Conservation (phyloP, 2,113 vertebrate species). For the Sorex araneus region DNA sequence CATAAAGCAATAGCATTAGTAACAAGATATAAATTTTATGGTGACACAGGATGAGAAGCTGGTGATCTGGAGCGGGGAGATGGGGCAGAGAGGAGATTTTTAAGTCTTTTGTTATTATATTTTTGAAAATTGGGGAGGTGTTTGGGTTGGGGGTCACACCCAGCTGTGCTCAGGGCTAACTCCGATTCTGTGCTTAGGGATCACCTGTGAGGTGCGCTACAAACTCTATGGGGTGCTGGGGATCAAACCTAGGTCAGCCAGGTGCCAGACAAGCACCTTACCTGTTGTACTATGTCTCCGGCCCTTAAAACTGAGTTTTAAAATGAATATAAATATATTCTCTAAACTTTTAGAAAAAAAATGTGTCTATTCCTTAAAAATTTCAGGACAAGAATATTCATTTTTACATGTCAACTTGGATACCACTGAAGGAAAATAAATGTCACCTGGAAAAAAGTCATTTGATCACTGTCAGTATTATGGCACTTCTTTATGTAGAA, state of each 20-base stretch:
- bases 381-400: conserved; percentile 13
- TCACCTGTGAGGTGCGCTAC: too few relatives aligned
- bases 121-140: neutral
- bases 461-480: neutral
- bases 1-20: conserved; percentile 86
- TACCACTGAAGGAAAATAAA: neutral
- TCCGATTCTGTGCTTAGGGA: too few relatives aligned
- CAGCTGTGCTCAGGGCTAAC: too few relatives aligned
- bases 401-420: neutral
- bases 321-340: conserved; percentile 10
- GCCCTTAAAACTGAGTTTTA: conserved; percentile 25
- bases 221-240: too few relatives aligned
- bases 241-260: too few relatives aligned
- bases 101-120: neutral
- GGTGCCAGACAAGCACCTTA: too few relatives aligned
- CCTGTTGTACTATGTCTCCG: too few relatives aligned
- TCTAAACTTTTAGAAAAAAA: neutral
- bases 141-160: too few relatives aligned
- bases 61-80: conserved; percentile 2
- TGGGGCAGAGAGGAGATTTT: neutral
- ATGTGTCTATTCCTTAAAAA: neutral
- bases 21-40: conserved; percentile 79
- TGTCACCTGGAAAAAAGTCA: neutral
- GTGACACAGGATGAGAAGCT: conserved; percentile 79
- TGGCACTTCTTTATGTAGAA: neutral